Percentiles rank a stretch among this genome's conserved stretches.
phyloP scores from a whole-genome alignment of 2,113 vertebrate genomes.

The Tapirus terrestris region DNA sequence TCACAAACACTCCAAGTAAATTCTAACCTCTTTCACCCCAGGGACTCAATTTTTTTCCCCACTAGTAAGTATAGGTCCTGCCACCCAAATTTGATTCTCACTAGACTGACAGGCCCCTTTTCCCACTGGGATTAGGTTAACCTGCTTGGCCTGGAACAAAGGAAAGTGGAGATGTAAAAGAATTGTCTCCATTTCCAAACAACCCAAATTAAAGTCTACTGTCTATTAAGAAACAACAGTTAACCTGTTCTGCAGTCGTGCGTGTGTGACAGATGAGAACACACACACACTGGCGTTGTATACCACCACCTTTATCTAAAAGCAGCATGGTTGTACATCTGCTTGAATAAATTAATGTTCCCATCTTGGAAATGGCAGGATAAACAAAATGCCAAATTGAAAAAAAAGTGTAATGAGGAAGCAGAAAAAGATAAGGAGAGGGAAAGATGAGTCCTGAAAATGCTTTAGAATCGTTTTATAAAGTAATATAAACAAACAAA shows the following conservation, averaged over 20 bases:
- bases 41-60: background rate
- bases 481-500: conserved; percentile 28
- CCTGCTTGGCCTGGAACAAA: background rate
- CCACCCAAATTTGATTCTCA: conserved; percentile 34
- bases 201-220: conserved; percentile 24
- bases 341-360: background rate
- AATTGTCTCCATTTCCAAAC: conserved; percentile 16
- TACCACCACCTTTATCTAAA: background rate
- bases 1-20: background rate
- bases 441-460: background rate
- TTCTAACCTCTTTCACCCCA: background rate
- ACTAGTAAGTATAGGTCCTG: background rate
- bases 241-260: background rate
- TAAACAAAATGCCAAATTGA: conserved; percentile 21
- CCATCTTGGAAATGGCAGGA: background rate
- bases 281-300: background rate
- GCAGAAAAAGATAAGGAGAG: background rate
- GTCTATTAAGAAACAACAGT: conserved; percentile 14
- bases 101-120: background rate
- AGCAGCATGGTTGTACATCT: background rate
- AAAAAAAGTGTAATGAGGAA: background rate
- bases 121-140: background rate
- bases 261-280: background rate
- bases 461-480: background rate
- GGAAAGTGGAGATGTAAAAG: background rate